Base-by-base conservation (phyloP, 2,113 vertebrate genomes). In the Manacus vitellinus region DNA sequence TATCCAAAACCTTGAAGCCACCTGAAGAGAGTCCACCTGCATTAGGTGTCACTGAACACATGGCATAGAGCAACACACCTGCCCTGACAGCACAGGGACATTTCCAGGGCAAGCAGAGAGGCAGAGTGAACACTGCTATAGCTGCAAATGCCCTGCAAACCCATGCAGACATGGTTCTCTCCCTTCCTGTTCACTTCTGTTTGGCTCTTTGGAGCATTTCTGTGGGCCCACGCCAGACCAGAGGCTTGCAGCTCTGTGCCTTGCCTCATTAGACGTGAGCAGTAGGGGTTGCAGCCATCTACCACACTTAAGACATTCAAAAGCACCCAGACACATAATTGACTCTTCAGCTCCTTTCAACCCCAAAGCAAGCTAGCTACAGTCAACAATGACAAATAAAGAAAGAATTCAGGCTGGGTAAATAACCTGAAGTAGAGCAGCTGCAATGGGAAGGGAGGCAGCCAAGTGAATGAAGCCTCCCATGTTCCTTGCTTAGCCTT, bases 391-490 rank as follows among this genome's bases (percentile, higher is more conserved):
- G 75, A 74, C 11, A 39, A 94, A 94, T 73, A 95, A 93, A 92
- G 85, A 73, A 94, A 89, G 86, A 77, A 92, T 91, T 94, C 68
- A 86, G 72, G 63, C 72, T 91, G 94, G 72, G 72, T 96, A 91
- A 97, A 97, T 89, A 95, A 96, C 86, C 79, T 93, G 92, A 92
- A 95, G 92, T 92, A 95, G 85, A 95, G 92, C 79, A 95, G 95
- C 85, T 96, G 92, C 88, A 92, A 56, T 5, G 28, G 75, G 46
- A 91, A 90, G 35, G 35, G 72, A 91, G 94, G 76, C 72, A 92
- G 85, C 63, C 91, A 86, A 94, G 73, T 84, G 86, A 97, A 95
- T 92, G 88, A 94, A 95, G 91, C 79, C 21, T 94, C 70, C 88
- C 65, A 52, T 84, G 63, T 84, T 94, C 76, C 43, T 92, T 74